Percentiles rank a stretch among this genome's conserved stretches.
These are phyloP conservation scores for Schizaphis graminum DNA, from an alignment of 2,888 invertebrate genomes.

Conservation along the genomic window DNA sequence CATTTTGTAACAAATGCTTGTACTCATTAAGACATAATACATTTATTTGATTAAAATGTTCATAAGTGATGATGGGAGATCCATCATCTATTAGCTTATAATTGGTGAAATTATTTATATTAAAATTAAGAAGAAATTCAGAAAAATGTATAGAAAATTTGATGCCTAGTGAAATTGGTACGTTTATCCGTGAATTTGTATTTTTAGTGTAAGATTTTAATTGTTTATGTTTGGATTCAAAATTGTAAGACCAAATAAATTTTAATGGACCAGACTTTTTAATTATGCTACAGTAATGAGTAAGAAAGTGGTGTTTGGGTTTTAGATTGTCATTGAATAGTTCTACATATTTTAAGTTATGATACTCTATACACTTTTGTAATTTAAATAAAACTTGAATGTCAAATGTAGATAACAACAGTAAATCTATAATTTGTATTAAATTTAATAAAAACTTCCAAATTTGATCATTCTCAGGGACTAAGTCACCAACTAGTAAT, in stretches of 20 bases:
- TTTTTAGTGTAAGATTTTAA: neutral
- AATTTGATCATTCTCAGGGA: neutral
- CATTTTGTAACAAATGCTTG: conserved; percentile 3
- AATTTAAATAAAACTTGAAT: neutral
- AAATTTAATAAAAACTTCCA: conserved; percentile 3
- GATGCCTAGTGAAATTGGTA: neutral
- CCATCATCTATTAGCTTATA: neutral
- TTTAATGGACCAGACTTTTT: neutral
- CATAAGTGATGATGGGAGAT: neutral
- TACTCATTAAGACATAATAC: neutral
- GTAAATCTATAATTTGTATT: conserved; percentile 13
- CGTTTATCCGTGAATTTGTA: neutral
- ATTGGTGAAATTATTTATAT: neutral
- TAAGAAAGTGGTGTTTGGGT: neutral
- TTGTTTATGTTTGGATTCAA: conserved; percentile 7
- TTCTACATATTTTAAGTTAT: conserved; percentile 6
- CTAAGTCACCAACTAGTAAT: neutral
- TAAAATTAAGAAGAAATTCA: neutral
- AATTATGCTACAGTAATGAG: no score
- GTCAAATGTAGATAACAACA: neutral
- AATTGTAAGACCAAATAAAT: neutral
- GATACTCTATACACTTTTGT: conserved; percentile 1
- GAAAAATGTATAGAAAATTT: neutral
- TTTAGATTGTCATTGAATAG: conserved; percentile 13
- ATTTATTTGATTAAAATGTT: neutral